A percentile compares a stretch with the other conserved stretches of the same genome.
Conservation (phyloP, 1,140 invertebrate genomes). For the Drosophila subobscura region DNA sequence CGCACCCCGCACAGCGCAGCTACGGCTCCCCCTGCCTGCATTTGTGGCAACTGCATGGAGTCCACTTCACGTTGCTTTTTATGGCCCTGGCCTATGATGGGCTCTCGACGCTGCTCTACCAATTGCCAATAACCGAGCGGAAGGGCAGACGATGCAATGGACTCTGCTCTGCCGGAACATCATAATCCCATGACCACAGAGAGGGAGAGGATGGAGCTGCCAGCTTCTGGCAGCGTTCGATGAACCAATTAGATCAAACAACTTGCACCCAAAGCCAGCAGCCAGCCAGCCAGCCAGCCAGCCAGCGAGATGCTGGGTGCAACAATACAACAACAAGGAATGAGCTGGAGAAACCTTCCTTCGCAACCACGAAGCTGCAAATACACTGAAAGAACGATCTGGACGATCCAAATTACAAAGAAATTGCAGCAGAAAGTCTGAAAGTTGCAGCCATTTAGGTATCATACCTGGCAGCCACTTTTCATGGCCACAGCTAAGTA, state of each 20-base stretch:
- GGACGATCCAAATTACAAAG: too few species aligned
- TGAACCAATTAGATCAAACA: conserved; percentile 82
- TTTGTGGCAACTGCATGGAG: conserved; percentile 12
- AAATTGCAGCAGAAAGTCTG: too few species aligned
- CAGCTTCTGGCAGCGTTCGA: conserved; percentile 49
- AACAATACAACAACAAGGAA: conserved; percentile 32
- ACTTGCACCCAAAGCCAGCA: conserved; percentile 60
- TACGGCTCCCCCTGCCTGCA: neutral
- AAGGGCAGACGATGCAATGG: neutral
- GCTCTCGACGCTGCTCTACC: neutral
- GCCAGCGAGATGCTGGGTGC: conserved; percentile 30
- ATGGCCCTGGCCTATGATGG: conserved; percentile 30
- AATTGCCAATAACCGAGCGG: conserved; percentile 27
- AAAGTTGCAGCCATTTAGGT: too few species aligned
- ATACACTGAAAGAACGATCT: too few species aligned
- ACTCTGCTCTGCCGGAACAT: conserved; percentile 16
- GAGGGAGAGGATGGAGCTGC: too few species aligned
- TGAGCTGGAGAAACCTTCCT: too few species aligned
- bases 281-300: conserved; percentile 1
- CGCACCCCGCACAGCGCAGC: too few species aligned
- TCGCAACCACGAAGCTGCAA: too few species aligned
- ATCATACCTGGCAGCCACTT: too few species aligned
- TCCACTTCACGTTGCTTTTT: conserved; percentile 7
- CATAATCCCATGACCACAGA: conserved; percentile 28
- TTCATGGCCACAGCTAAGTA: too few species aligned